Evolutionary conservation across 2,113 vertebrate genomes (phyloP).

Genomic region (Herpailurus yagouaroundi): DNA sequence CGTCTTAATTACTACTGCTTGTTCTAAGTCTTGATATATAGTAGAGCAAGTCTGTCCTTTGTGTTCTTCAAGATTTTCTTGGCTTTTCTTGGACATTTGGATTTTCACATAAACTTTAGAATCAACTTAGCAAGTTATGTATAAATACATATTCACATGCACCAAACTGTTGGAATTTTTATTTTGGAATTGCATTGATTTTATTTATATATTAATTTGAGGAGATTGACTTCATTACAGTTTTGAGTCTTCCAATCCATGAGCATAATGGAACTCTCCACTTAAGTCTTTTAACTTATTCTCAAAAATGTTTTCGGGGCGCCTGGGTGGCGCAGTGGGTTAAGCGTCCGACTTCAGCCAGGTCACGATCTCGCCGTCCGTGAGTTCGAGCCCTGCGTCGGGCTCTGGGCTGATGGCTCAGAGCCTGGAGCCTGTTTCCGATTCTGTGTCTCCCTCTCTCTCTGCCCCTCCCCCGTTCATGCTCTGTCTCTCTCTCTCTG

Average conservation of each 20-base stretch:
- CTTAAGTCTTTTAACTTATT: background rate
- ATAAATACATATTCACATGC: background rate
- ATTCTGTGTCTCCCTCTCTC: too few relatives aligned
- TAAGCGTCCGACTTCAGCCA: too few relatives aligned
- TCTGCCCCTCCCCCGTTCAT: too few relatives aligned
- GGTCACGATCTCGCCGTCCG: too few relatives aligned
- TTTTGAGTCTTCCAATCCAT: background rate
- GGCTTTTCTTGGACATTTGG: background rate
- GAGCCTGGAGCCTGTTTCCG: too few relatives aligned
- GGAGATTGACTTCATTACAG: background rate
- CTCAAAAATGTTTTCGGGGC: background rate
- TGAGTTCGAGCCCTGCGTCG: too few relatives aligned
- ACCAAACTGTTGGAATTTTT: background rate
- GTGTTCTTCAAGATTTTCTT: constrained; percentile 26
- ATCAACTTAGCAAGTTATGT: background rate
- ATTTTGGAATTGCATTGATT: background rate
- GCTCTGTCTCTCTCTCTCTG: too few relatives aligned
- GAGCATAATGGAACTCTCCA: background rate
- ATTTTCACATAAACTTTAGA: constrained; percentile 14
- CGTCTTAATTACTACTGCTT: background rate
- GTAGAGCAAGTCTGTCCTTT: background rate
- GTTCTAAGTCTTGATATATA: background rate
- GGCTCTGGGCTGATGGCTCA: too few relatives aligned
- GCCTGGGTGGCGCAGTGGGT: too few relatives aligned
- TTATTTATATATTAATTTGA: background rate